Percentiles rank a stretch among this genome's conserved stretches.
phyloP scores from a whole-genome alignment of 2,888 invertebrate genomes.

The Cephonodes hylas region DNA sequence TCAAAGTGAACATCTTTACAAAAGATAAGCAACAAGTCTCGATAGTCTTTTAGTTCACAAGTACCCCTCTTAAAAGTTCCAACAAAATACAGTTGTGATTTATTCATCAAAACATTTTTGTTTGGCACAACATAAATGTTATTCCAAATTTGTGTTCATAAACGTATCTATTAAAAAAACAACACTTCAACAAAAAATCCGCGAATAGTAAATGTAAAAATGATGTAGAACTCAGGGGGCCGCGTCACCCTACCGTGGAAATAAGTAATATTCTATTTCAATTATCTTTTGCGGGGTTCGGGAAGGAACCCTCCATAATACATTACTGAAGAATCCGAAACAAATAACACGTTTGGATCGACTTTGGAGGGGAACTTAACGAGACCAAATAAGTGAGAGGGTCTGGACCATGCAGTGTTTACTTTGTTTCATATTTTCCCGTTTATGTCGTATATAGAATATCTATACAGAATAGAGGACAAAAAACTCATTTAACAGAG shows the following conservation, averaged over 20 bases:
- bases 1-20: not conserved
- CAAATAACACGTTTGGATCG: conserved; percentile 26
- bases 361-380: not conserved
- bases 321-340: conserved; percentile 36
- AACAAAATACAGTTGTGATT: not conserved
- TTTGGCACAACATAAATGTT: not conserved
- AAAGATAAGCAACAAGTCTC: not conserved
- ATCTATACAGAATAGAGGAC: too few species aligned
- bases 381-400: not conserved
- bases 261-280: conserved; percentile 51
- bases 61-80: not conserved
- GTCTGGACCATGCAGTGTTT: not conserved
- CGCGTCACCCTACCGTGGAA: conserved; percentile 36
- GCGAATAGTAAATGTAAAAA: not conserved
- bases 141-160: not conserved
- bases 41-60: not conserved
- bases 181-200: not conserved
- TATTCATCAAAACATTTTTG: not conserved
- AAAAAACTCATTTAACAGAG: too few species aligned
- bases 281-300: conserved; percentile 54
- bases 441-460: not conserved
- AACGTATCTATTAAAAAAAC: not conserved
- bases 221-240: not conserved
- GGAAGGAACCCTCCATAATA: conserved; percentile 41
- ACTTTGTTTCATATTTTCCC: not conserved